These are phyloP conservation scores for Caenorhabditis elegans DNA, from an alignment of 1,140 invertebrate species.

Conservation along the genomic window DNA sequence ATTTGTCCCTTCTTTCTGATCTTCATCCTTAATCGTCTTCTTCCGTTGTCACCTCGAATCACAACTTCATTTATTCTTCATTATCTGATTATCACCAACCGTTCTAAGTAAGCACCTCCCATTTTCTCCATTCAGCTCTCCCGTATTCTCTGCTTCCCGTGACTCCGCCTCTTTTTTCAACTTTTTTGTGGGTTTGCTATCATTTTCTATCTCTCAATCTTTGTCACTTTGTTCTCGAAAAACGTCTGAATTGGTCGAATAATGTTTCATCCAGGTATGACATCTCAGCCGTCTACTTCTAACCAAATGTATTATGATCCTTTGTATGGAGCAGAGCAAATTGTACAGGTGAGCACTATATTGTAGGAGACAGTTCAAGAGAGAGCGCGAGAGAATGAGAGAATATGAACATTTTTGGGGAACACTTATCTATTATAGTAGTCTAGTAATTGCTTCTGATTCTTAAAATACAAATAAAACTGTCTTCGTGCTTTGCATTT, in stretches of 20 bases:
- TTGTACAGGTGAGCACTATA: conserved; percentile 7
- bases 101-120: not conserved
- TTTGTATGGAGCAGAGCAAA: conserved; percentile 9
- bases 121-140: not conserved
- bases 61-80: conserved; percentile 17
- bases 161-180: too few species aligned
- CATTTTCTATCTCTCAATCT: not conserved
- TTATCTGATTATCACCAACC: too few species aligned
- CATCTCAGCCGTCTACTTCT: conserved; percentile 4
- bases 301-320: conserved; percentile 12
- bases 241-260: not conserved
- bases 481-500: too few species aligned
- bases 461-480: too few species aligned
- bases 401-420: too few species aligned
- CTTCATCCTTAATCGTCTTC: not conserved
- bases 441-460: too few species aligned
- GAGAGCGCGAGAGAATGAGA: too few species aligned
- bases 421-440: too few species aligned
- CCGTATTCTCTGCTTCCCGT: too few species aligned
- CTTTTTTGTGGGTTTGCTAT: not conserved
- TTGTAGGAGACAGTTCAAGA: too few species aligned
- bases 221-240: not conserved
- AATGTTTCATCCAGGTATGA: conserved; percentile 25
- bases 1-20: not conserved
- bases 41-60: conserved; percentile 15